phyloP scores from a whole-genome alignment of 1,140 invertebrate species.

The Vollenhovia emeryi region DNA sequence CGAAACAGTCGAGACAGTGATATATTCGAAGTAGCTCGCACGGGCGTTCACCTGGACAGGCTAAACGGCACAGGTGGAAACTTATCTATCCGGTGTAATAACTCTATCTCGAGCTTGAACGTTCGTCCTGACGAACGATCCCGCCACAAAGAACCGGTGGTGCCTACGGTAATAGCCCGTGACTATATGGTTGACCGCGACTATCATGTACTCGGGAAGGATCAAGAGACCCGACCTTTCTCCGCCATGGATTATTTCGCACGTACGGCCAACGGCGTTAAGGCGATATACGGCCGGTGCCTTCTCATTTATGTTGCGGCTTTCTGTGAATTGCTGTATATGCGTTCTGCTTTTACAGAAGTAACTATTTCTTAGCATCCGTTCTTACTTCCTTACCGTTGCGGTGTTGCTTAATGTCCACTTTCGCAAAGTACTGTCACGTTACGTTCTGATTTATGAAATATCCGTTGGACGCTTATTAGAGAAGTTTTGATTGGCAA shows the following conservation, averaged over 20 bases:
- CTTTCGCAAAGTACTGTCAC: not conserved
- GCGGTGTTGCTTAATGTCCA: not conserved
- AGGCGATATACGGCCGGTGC: not conserved
- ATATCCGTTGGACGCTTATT: not conserved
- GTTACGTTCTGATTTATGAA: not conserved
- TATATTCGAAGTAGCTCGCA: slow-evolving; percentile 13
- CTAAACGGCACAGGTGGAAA: slow-evolving; percentile 68
- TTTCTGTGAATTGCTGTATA: slow-evolving; percentile 34
- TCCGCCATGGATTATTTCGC: slow-evolving; percentile 48
- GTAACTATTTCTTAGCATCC: slow-evolving; percentile 65
- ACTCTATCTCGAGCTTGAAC: slow-evolving; percentile 63
- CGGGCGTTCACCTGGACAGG: slow-evolving; percentile 57
- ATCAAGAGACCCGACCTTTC: slow-evolving; percentile 51
- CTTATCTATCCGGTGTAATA: slow-evolving; percentile 64
- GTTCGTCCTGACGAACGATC: slow-evolving; percentile 65
- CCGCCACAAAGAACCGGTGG: slow-evolving; percentile 68
- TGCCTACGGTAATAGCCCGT: slow-evolving; percentile 70
- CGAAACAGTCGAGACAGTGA: not conserved
- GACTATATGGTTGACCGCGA: slow-evolving; percentile 68
- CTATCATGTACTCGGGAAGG: slow-evolving; percentile 54
- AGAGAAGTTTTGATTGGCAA: not conserved
- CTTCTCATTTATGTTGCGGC: slow-evolving; percentile 41
- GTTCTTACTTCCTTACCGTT: not conserved
- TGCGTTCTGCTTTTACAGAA: slow-evolving; percentile 34
- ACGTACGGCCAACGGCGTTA: not conserved